phyloP scores from a whole-genome alignment of 23 tunicate genomes.

The Ciona savignyi region DNA sequence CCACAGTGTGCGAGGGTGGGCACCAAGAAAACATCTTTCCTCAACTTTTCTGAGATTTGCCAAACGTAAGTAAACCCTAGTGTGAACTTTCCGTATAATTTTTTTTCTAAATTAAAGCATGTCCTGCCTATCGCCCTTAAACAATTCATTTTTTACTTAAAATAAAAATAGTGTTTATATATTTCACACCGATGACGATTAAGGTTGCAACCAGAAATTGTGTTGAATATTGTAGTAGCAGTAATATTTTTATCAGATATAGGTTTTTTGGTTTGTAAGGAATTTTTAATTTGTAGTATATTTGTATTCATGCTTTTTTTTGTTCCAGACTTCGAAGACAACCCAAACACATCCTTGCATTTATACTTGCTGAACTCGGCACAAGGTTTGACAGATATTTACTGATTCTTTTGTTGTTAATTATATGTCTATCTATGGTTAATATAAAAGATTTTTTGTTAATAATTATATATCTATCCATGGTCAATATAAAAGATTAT shows the following conservation, averaged over 20 bases:
- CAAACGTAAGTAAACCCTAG: slow-evolving; percentile 60
- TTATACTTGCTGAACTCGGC: slow-evolving; percentile 94
- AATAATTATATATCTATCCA: too few relatives aligned
- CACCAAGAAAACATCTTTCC: slow-evolving; percentile 91
- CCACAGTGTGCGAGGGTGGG: slow-evolving; percentile 98
- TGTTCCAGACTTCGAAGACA: slow-evolving; percentile 80
- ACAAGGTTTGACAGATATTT: too few relatives aligned
- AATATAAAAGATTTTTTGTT: too few relatives aligned
- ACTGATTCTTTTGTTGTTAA: too few relatives aligned
- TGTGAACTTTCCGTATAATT: neutral
- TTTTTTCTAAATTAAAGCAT: neutral
- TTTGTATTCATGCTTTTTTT: neutral
- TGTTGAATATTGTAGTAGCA: too few relatives aligned
- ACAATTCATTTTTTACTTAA: too few relatives aligned
- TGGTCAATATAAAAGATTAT: too few relatives aligned
- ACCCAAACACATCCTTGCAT: slow-evolving; percentile 86
- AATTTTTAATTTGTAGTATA: neutral
- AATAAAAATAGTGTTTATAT: too few relatives aligned
- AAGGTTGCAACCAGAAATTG: neutral
- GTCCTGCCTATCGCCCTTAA: neutral
- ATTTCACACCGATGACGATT: too few relatives aligned
- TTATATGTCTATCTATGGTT: too few relatives aligned
- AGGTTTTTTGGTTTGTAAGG: too few relatives aligned
- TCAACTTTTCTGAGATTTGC: slow-evolving; percentile 83
- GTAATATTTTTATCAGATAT: too few relatives aligned